phyloP scores from a whole-genome alignment of 1,140 invertebrate genomes.

The Yoshiicerus persimilis region DNA sequence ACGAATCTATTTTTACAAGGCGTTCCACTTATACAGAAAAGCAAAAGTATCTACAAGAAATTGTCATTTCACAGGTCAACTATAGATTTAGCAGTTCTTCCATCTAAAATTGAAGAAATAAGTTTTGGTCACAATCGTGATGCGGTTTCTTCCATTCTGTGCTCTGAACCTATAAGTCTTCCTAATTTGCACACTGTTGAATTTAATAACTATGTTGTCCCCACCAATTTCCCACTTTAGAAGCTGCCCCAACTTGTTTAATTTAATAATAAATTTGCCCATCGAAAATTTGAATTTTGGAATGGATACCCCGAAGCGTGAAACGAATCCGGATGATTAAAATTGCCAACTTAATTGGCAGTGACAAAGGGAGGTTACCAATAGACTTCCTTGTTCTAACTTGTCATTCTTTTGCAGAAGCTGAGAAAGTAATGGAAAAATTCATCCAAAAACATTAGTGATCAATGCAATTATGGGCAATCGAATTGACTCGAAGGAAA shows the following conservation, averaged over 20 bases:
- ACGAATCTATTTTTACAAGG: not conserved
- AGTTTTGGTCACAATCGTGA: not conserved
- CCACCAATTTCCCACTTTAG: not conserved
- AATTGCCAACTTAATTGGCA: too few relatives aligned
- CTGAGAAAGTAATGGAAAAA: too few relatives aligned
- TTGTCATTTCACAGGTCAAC: not conserved
- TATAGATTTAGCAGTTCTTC: not conserved
- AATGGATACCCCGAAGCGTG: not conserved
- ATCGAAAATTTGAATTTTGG: not conserved
- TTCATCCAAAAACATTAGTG: too few relatives aligned
- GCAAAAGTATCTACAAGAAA: not conserved
- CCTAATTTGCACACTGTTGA: too few relatives aligned
- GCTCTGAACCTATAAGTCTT: not conserved
- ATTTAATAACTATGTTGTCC: not conserved
- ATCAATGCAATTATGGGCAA: too few relatives aligned
- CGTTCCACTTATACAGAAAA: not conserved
- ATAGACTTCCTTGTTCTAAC: too few relatives aligned
- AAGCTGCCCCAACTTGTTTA: not conserved
- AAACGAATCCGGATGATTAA: too few relatives aligned
- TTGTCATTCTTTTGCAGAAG: too few relatives aligned
- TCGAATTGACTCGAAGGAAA: too few relatives aligned
- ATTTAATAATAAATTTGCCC: not conserved
- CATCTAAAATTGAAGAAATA: not conserved
- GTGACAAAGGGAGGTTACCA: too few relatives aligned
- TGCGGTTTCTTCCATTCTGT: not conserved